Conservation (phyloP, 2,888 invertebrate genomes). For the Ennomos quercinarius region DNA sequence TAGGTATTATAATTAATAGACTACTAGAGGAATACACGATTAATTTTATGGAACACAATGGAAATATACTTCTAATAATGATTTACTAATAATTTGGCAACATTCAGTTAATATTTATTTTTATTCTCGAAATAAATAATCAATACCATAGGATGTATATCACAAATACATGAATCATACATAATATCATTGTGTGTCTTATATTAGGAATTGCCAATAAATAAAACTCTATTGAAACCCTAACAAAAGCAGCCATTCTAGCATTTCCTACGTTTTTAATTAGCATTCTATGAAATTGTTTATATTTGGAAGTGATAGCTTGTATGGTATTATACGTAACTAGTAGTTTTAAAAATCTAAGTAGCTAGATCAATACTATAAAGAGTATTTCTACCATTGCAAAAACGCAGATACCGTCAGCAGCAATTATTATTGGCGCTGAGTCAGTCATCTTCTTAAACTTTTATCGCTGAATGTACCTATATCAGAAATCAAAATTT, state of each 20-base stretch:
- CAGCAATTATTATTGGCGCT: too few relatives aligned
- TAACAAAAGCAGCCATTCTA: constrained; percentile 52
- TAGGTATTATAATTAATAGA: constrained; percentile 43
- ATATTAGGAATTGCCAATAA: constrained; percentile 3
- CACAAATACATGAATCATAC: too few relatives aligned
- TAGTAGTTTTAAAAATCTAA: constrained; percentile 9
- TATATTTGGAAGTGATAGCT: constrained; percentile 8
- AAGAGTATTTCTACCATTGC: constrained; percentile 11
- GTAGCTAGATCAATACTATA: constrained; percentile 1
- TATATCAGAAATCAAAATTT: constrained; percentile 16
- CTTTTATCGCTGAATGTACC: too few relatives aligned
- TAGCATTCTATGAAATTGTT: constrained; percentile 41
- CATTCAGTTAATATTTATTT: constrained; percentile 41
- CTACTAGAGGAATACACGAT: constrained; percentile 43
- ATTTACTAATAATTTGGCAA: constrained; percentile 57
- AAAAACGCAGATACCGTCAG: not conserved
- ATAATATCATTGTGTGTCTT: not conserved
- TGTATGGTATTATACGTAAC: constrained; percentile 2
- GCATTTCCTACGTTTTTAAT: constrained; percentile 54
- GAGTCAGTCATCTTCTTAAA: too few relatives aligned
- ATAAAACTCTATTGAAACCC: constrained; percentile 41
- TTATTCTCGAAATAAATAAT: constrained; percentile 47
- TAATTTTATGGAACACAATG: constrained; percentile 41
- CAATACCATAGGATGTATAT: not conserved
- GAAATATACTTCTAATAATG: constrained; percentile 34